A percentile compares a stretch with the other conserved stretches of the same genome.
Evolutionary conservation across 2,797 vertebrate genomes (phyloP).

Genomic region (Gallinago nigripennis): DNA sequence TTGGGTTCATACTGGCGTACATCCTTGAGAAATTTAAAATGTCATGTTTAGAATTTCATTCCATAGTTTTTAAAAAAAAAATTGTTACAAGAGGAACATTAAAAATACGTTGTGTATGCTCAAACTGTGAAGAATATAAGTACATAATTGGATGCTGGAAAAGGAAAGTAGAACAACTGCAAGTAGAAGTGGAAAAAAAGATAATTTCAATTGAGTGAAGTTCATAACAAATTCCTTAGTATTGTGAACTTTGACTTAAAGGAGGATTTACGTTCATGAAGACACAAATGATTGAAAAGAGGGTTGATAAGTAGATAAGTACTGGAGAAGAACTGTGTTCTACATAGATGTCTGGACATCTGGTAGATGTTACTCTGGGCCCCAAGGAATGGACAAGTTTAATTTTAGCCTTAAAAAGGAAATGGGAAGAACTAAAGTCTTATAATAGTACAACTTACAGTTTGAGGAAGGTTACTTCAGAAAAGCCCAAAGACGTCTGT

Average conservation of each 20-base stretch:
- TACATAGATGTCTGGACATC: slow-evolving; percentile 67
- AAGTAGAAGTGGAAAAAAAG: not conserved
- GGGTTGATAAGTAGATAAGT: slow-evolving; percentile 56
- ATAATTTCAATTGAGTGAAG: not conserved
- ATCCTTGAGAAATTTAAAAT: not conserved
- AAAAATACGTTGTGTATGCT: not conserved
- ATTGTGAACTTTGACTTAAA: slow-evolving; percentile 40
- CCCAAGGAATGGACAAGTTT: slow-evolving; percentile 75
- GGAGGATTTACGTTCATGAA: slow-evolving; percentile 30
- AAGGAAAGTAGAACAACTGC: slow-evolving; percentile 15
- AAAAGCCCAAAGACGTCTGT: slow-evolving; percentile 33
- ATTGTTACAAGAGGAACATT: not conserved
- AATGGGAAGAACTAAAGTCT: slow-evolving; percentile 76
- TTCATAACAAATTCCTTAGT: not conserved
- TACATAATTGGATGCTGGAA: not conserved
- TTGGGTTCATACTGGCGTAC: not conserved
- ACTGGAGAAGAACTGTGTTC: slow-evolving; percentile 56
- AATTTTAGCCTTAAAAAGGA: slow-evolving; percentile 78
- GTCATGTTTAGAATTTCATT: not conserved
- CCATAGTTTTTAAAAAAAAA: not conserved
- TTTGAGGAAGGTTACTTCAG: slow-evolving; percentile 69
- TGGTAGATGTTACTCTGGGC: slow-evolving; percentile 75
- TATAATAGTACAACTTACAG: slow-evolving; percentile 67
- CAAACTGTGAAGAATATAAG: not conserved
- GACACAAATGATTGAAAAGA: slow-evolving; percentile 60